Percentiles rank a stretch among this genome's conserved stretches.
These are phyloP conservation scores for Burhinus bistriatus DNA, from an alignment of 2,113 vertebrate species.

Conservation along the genomic window DNA sequence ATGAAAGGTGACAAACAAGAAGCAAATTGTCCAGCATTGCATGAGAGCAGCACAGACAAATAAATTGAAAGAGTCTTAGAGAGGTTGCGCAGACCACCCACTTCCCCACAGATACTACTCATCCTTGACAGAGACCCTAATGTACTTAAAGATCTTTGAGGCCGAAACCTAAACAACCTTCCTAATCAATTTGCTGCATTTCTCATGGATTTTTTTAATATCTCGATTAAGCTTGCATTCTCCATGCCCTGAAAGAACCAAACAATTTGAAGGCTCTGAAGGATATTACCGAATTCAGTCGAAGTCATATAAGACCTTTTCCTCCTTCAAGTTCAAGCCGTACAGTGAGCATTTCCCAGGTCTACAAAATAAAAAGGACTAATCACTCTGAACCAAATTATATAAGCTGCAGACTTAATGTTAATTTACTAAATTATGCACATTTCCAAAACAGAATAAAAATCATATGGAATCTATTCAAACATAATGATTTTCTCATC, in stretches of 20 bases:
- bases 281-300: background rate
- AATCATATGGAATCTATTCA: background rate
- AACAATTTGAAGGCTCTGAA: background rate
- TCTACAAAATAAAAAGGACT: background rate
- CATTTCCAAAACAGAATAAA: background rate
- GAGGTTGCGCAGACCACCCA: background rate
- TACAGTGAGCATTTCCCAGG: background rate
- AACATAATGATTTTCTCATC: background rate
- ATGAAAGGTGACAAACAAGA: background rate
- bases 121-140: background rate
- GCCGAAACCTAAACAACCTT: background rate
- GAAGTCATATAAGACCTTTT: background rate
- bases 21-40: background rate
- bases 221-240: background rate
- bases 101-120: background rate
- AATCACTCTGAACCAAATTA: background rate
- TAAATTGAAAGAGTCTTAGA: background rate
- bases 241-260: background rate
- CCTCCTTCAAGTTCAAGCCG: background rate
- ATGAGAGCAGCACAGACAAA: background rate
- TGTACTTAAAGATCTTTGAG: background rate
- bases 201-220: accelerated
- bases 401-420: background rate
- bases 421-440: background rate
- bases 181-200: background rate